These are phyloP conservation scores for Acanthaster planci DNA, from an alignment of 35 echinoderm and acorn worm species.

Conservation along the genomic window DNA sequence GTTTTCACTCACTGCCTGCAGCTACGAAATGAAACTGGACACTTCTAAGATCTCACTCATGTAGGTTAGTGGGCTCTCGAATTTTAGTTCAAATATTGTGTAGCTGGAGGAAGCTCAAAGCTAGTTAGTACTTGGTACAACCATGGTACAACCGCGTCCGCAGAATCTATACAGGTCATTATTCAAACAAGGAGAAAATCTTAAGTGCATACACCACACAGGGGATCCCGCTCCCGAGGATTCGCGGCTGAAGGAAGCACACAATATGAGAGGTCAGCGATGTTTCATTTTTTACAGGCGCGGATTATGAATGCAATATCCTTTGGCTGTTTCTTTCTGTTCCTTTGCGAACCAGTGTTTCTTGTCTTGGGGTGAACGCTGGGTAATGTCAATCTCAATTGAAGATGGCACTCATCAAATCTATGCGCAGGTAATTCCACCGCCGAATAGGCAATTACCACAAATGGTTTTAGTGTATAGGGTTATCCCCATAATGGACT, in stretches of 20 bases:
- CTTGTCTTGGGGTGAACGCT: too few species aligned
- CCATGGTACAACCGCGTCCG: too few species aligned
- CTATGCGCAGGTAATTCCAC: too few species aligned
- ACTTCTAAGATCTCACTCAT: not conserved
- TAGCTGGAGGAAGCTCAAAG: not conserved
- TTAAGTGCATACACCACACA: too few species aligned
- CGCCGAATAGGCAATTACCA: too few species aligned
- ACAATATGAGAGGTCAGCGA: not conserved
- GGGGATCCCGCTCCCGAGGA: not conserved
- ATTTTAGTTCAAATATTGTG: conserved; percentile 29
- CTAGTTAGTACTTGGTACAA: not conserved
- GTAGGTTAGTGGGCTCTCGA: conserved; percentile 14
- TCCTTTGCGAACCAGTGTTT: too few species aligned
- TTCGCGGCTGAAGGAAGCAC: not conserved
- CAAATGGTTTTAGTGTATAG: too few species aligned
- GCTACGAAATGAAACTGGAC: conserved; percentile 20
- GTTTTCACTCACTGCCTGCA: conserved; percentile 1
- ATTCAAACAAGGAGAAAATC: too few species aligned
- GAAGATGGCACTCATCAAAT: too few species aligned
- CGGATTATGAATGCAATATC: not conserved
- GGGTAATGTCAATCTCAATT: too few species aligned
- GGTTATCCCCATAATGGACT: not conserved
- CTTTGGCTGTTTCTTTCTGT: too few species aligned
- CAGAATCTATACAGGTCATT: too few species aligned
- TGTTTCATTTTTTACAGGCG: not conserved